Percentiles rank a stretch among this genome's conserved stretches.
phyloP scores from a whole-genome alignment of 2,113 vertebrate genomes.

The Crypturellus undulatus region DNA sequence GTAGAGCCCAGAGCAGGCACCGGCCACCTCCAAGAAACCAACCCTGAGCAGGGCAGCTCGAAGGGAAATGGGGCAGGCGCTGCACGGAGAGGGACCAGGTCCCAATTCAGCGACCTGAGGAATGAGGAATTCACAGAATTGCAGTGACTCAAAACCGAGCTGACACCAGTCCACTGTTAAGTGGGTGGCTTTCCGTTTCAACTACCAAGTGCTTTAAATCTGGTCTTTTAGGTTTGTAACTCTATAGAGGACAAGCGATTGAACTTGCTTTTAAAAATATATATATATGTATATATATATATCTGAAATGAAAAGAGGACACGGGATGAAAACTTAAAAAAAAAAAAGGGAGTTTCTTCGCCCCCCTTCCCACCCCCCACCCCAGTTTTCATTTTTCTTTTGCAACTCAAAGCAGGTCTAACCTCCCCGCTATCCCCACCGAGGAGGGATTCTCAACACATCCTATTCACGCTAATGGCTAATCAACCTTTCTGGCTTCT shows the following conservation, averaged over 20 bases:
- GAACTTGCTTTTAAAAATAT: conserved; percentile 50
- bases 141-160: neutral
- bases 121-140: neutral
- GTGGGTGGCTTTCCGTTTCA: neutral
- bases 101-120: no score
- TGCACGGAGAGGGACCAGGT: neutral
- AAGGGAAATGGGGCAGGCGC: conserved; percentile 19
- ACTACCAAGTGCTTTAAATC: conserved; percentile 54
- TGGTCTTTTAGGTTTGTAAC: conserved; percentile 51
- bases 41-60: conserved; percentile 40
- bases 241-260: conserved; percentile 53
- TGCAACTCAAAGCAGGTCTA: conserved; percentile 72
- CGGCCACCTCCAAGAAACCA: conserved; percentile 1
- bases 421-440: conserved; percentile 41
- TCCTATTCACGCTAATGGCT: conserved; percentile 62
- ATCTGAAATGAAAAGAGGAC: conserved; percentile 70
- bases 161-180: conserved; percentile 9
- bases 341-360: conserved; percentile 1
- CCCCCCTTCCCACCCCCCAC: no score
- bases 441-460: conserved; percentile 24
- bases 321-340: conserved; percentile 37
- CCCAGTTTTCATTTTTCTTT: neutral
- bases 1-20: conserved; percentile 49
- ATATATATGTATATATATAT: neutral
- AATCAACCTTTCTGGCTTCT: conserved; percentile 71